These are phyloP conservation scores for Sebastes steindachneri DNA, from an alignment of 2,797 vertebrate species.

Conservation along the genomic window DNA sequence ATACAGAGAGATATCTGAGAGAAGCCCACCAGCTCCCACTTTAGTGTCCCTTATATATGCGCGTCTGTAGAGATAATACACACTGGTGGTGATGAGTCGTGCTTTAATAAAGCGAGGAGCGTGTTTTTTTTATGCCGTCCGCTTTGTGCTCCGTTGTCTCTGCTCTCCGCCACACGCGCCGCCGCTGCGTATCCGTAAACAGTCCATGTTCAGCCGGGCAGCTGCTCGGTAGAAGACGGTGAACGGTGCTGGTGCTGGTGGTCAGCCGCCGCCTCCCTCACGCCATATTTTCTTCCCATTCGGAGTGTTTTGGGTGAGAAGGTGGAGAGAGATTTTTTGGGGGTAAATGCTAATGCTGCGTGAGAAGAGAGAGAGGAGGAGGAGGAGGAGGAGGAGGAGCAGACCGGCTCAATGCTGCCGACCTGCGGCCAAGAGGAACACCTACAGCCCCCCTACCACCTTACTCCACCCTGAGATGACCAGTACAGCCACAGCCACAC, in stretches of 20 bases:
- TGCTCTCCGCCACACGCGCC: constrained; percentile 53
- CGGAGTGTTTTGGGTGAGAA: constrained; percentile 75
- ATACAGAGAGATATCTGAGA: background rate
- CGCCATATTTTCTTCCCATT: constrained; percentile 79
- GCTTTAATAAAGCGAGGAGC: constrained; percentile 69
- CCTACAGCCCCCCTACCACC: constrained; percentile 19
- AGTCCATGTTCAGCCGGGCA: constrained; percentile 78
- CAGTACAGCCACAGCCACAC: too few species aligned
- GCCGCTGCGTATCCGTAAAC: constrained; percentile 55
- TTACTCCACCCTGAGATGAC: background rate
- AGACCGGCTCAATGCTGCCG: constrained; percentile 74
- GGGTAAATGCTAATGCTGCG: constrained; percentile 56
- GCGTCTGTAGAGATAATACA: constrained; percentile 36
- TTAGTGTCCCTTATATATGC: constrained; percentile 3
- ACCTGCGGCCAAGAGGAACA: constrained; percentile 63
- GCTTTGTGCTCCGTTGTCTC: constrained; percentile 79
- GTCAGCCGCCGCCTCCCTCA: constrained; percentile 73
- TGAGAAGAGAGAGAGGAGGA: background rate
- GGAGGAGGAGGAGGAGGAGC: constrained; percentile 3
- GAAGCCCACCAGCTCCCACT: constrained; percentile 27
- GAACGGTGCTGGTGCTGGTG: constrained; percentile 37
- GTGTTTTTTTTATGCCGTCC: constrained; percentile 49
- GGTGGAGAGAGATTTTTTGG: constrained; percentile 56
- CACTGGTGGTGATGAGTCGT: constrained; percentile 51
- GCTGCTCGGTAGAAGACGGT: constrained; percentile 62